Evolutionary conservation across 30 jellyfish, hydroid and myxozoan species (phyloP).

Genomic region (Turritopsis rubra): DNA sequence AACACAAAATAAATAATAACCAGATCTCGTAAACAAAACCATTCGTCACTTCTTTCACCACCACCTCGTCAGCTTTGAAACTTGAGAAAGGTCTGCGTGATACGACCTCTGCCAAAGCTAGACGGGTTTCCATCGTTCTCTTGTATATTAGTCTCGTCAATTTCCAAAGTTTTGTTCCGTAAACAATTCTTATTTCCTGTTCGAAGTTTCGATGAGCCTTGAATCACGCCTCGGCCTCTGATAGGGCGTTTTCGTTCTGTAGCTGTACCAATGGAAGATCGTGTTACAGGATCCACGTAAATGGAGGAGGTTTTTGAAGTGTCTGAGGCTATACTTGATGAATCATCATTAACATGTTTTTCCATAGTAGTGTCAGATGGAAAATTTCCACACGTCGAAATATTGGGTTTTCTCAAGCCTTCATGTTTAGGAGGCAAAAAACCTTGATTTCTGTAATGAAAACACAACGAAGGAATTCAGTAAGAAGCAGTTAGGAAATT

Average conservation of each 20-base stretch:
- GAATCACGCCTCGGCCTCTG: not conserved
- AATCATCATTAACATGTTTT: not conserved
- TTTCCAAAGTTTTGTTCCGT: not conserved
- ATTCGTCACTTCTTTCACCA: too few species aligned
- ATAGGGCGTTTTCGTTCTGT: not conserved
- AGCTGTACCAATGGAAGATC: not conserved
- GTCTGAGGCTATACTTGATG: conserved; percentile 5
- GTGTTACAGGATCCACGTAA: conserved; percentile 7
- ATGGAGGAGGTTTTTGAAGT: not conserved
- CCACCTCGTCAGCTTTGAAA: not conserved
- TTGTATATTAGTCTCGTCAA: not conserved
- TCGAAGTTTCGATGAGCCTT: not conserved
- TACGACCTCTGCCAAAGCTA: not conserved
- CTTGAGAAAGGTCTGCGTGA: not conserved
- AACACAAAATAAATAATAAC: too few species aligned
- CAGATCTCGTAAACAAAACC: too few species aligned
- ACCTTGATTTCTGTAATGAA: not conserved
- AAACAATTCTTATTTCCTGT: not conserved
- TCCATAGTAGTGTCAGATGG: not conserved
- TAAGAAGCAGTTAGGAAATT: not conserved
- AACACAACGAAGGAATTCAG: not conserved
- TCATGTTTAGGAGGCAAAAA: not conserved
- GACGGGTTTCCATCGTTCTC: not conserved
- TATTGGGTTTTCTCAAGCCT: not conserved
- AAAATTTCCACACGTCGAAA: not conserved